phyloP scores from a whole-genome alignment of 2,888 invertebrate species.

The Nebria salina region DNA sequence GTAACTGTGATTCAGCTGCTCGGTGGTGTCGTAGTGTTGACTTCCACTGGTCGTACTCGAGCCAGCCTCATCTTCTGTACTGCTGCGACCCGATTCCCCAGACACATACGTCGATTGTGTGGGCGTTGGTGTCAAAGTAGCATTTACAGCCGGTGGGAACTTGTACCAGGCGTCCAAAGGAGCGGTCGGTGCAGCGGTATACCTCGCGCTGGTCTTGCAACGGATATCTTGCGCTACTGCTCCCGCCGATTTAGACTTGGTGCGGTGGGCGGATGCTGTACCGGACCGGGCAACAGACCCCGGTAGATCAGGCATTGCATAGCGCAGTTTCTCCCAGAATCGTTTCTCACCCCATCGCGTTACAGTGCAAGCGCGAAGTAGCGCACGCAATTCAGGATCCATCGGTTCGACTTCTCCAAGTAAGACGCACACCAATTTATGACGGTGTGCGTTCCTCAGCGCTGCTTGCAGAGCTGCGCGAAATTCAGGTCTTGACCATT shows the following conservation, averaged over 20 bases:
- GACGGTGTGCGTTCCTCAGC: constrained; percentile 73
- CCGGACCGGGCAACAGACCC: constrained; percentile 66
- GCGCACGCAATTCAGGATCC: constrained; percentile 79
- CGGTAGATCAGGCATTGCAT: constrained; percentile 79
- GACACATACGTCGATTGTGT: constrained; percentile 70
- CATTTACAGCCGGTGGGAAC: constrained; percentile 69
- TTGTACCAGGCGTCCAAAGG: constrained; percentile 78
- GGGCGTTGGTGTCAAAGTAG: constrained; percentile 68
- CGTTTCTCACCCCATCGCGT: constrained; percentile 80
- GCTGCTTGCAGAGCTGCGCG: constrained; percentile 82
- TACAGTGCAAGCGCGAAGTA: constrained; percentile 76
- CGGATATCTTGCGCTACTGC: constrained; percentile 66
- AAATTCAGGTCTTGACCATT: constrained; percentile 85
- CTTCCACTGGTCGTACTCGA: constrained; percentile 61
- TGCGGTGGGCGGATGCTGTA: constrained; percentile 65
- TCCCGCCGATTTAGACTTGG: constrained; percentile 17
- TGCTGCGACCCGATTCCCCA: constrained; percentile 65
- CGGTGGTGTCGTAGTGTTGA: constrained; percentile 73
- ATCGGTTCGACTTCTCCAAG: constrained; percentile 78
- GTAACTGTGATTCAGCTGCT: constrained; percentile 74
- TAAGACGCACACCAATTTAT: constrained; percentile 69
- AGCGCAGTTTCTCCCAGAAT: constrained; percentile 86
- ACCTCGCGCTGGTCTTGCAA: constrained; percentile 69
- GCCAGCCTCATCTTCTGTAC: constrained; percentile 67
- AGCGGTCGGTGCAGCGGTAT: constrained; percentile 79